Conservation (phyloP, 2,797 vertebrate genomes). For the Monodelphis domestica region DNA sequence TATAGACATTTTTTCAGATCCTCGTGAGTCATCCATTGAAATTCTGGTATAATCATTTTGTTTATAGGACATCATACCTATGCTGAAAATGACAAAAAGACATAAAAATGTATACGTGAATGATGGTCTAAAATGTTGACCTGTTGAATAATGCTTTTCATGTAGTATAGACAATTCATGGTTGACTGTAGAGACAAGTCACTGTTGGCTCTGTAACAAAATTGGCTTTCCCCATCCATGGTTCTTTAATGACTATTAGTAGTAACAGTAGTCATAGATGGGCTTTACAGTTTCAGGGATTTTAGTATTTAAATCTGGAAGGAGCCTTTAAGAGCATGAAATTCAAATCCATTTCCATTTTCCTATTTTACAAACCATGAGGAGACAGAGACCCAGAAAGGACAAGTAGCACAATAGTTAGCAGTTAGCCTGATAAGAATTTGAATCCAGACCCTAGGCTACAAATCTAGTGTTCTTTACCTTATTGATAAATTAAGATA, state of each 20-base stretch:
- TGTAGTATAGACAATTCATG: conserved; percentile 24
- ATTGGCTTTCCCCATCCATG: neutral
- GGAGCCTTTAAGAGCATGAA: neutral
- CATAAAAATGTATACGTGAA: conserved; percentile 22
- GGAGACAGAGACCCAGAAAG: neutral
- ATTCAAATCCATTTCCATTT: too few species aligned
- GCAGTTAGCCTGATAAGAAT: neutral
- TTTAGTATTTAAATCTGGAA: neutral
- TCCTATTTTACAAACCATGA: neutral
- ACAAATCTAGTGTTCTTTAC: neutral
- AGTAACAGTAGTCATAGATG: neutral
- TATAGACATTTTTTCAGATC: neutral
- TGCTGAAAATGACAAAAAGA: neutral
- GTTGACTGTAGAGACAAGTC: neutral
- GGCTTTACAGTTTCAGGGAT: neutral
- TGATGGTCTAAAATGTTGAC: neutral
- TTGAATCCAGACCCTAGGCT: neutral
- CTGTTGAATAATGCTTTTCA: conserved; percentile 17
- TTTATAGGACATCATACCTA: conserved; percentile 13
- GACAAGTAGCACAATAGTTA: neutral
- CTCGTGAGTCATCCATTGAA: neutral
- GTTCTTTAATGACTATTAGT: conserved; percentile 22
- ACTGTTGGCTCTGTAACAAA: neutral
- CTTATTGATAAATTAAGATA: neutral
- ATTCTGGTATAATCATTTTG: conserved; percentile 35